A percentile compares a stretch with the other conserved stretches of the same genome.
phyloP scores from a whole-genome alignment of 2,113 vertebrate genomes.

The Toxotes jaculatrix region DNA sequence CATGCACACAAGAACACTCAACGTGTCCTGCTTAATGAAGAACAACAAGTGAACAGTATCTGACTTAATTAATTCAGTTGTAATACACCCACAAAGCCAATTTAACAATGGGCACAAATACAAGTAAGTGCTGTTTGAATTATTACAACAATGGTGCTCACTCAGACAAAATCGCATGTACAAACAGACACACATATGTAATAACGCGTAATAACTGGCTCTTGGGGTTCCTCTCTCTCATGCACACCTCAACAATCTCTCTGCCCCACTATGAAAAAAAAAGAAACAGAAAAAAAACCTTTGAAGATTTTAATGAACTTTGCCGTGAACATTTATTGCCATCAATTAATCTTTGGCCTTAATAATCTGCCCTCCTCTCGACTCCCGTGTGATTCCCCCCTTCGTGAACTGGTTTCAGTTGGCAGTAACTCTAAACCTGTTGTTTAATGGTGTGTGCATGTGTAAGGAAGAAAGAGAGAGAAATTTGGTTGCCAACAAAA shows the following conservation, averaged over 20 bases:
- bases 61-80: slow-evolving; percentile 57
- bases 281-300: slow-evolving; percentile 39
- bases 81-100: slow-evolving; percentile 40
- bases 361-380: slow-evolving; percentile 59
- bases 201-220: slow-evolving; percentile 15
- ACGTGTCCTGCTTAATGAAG: slow-evolving; percentile 57
- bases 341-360: slow-evolving; percentile 77
- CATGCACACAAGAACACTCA: slow-evolving; percentile 35
- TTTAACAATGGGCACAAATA: slow-evolving; percentile 44
- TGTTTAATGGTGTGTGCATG: slow-evolving; percentile 38
- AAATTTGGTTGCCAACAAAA: slow-evolving; percentile 2
- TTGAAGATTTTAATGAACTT: slow-evolving; percentile 81
- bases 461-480: slow-evolving; percentile 4
- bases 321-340: slow-evolving; percentile 76
- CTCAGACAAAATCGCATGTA: neutral
- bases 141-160: slow-evolving; percentile 21
- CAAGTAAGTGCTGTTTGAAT: slow-evolving; percentile 18
- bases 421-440: slow-evolving; percentile 36
- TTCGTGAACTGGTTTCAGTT: slow-evolving; percentile 53
- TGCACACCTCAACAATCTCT: slow-evolving; percentile 32
- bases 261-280: slow-evolving; percentile 22
- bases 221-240: slow-evolving; percentile 19
- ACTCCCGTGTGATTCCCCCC: slow-evolving; percentile 44
- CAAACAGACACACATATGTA: neutral
- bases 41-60: slow-evolving; percentile 46